Evolutionary conservation across 1,140 invertebrate species (phyloP).

Genomic region (Megathymus violae): DNA sequence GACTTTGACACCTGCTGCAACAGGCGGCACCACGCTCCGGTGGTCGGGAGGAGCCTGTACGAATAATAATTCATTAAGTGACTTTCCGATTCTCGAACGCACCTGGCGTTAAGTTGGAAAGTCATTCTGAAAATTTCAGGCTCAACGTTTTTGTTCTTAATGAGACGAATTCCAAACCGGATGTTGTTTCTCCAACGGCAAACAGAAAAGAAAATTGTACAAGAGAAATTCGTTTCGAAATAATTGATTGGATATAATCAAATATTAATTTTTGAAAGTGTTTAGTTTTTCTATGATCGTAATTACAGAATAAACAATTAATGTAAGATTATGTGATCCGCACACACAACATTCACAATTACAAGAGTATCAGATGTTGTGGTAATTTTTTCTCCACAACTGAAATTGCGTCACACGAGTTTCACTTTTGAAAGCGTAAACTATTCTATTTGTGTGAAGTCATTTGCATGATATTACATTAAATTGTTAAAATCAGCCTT

Average conservation of each 20-base stretch:
- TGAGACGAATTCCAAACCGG: neutral
- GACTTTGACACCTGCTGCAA: conserved; percentile 40
- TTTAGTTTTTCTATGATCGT: too few species aligned
- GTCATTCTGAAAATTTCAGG: neutral
- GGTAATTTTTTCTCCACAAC: conserved; percentile 8
- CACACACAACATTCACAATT: conserved; percentile 7
- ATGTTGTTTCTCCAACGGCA: neutral
- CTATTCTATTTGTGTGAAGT: conserved; percentile 24
- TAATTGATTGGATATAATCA: neutral
- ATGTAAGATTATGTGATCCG: neutral
- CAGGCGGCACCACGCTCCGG: conserved; percentile 37
- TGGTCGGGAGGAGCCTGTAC: conserved; percentile 25
- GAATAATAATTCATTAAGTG: conserved; percentile 30
- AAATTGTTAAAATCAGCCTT: conserved; percentile 9
- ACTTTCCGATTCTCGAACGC: conserved; percentile 31
- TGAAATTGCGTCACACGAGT: conserved; percentile 18
- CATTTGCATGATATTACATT: conserved; percentile 22
- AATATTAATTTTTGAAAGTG: too few species aligned
- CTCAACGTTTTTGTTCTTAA: conserved; percentile 27
- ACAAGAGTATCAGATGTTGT: conserved; percentile 10
- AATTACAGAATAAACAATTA: too few species aligned
- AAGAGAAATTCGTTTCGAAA: neutral
- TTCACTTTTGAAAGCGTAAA: conserved; percentile 18
- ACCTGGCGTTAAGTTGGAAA: conserved; percentile 21
- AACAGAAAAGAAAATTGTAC: neutral